These are phyloP conservation scores for Reticulitermes lucifugus DNA, from an alignment of 2,888 invertebrate genomes.

Conservation along the genomic window DNA sequence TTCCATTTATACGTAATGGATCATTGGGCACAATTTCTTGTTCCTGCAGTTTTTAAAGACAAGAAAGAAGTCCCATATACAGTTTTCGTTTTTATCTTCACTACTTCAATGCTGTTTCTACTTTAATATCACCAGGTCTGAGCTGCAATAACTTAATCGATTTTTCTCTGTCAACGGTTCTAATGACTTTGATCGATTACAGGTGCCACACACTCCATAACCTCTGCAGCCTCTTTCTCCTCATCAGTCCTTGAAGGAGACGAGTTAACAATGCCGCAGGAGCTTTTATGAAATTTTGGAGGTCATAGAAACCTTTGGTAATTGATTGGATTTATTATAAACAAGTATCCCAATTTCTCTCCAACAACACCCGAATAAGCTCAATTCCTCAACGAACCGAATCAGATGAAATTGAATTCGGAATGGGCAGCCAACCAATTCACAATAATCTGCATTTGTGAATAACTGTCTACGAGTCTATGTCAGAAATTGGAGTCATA, in stretches of 20 bases:
- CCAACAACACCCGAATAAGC: too few species aligned
- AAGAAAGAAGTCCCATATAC: constrained; percentile 30
- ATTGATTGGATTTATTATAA: too few species aligned
- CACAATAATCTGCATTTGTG: too few species aligned
- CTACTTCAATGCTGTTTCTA: constrained; percentile 8
- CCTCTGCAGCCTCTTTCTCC: not conserved
- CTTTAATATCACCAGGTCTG: constrained; percentile 48
- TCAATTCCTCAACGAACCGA: too few species aligned
- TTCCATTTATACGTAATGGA: constrained; percentile 52
- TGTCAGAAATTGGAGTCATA: too few species aligned
- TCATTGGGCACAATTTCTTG: constrained; percentile 51
- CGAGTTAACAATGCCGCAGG: not conserved
- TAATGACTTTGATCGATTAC: constrained; percentile 50
- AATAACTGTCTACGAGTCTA: too few species aligned
- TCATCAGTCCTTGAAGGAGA: not conserved
- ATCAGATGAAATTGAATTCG: too few species aligned
- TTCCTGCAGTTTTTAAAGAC: constrained; percentile 18
- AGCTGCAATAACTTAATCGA: constrained; percentile 48
- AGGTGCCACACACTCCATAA: not conserved
- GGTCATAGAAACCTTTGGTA: too few species aligned
- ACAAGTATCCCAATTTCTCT: too few species aligned
- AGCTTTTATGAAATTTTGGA: too few species aligned
- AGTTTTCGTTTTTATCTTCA: constrained; percentile 43
- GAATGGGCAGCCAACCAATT: too few species aligned
- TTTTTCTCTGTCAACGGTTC: constrained; percentile 48